Conservation (phyloP, 2,113 vertebrate genomes). For the Grammomys dolichurus region DNA sequence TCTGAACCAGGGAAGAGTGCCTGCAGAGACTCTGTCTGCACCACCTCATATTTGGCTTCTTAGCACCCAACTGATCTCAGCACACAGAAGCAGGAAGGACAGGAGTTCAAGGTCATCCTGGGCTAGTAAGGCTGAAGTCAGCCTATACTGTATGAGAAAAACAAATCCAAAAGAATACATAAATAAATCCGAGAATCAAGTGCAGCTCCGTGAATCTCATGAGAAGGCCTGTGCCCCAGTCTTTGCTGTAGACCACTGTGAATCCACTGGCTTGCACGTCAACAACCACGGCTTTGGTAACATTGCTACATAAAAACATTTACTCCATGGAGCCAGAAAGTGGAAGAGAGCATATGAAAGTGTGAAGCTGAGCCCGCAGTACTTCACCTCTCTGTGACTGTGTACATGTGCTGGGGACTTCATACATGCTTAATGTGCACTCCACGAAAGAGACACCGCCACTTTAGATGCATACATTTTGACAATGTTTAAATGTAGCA, state of each 20-base stretch:
- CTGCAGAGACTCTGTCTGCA: background rate
- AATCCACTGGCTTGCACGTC: background rate
- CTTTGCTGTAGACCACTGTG: background rate
- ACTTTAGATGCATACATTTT: background rate
- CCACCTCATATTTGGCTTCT: background rate
- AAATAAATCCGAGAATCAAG: background rate
- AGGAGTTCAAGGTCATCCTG: background rate
- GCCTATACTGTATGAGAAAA: background rate
- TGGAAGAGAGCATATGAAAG: background rate
- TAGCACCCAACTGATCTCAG: background rate
- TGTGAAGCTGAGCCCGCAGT: background rate
- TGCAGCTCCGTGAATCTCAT: background rate
- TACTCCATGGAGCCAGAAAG: background rate
- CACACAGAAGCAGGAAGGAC: background rate
- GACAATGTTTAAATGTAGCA: constrained; percentile 38
- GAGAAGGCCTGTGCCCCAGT: background rate
- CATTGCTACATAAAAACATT: background rate
- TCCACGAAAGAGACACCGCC: no score
- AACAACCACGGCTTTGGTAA: background rate
- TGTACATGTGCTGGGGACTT: background rate
- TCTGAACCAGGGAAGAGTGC: background rate
- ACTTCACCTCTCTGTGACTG: background rate
- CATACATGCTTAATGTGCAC: background rate
- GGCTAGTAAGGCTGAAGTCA: background rate
- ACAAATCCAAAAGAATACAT: background rate